These are phyloP conservation scores for Rhopalosiphum maidis DNA, from an alignment of 1,140 invertebrate species.

Conservation along the genomic window DNA sequence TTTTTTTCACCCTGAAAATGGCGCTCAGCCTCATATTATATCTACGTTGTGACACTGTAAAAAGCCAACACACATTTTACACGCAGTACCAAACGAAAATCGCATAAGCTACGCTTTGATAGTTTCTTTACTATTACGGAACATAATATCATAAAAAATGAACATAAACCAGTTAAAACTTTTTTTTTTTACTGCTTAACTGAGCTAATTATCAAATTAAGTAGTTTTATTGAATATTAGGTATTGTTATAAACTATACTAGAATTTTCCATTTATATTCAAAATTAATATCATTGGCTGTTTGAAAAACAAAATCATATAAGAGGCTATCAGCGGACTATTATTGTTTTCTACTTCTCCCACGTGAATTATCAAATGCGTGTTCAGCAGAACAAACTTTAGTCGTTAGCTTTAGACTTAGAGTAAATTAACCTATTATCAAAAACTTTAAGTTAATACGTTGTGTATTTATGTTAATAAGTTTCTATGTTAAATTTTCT, in stretches of 20 bases:
- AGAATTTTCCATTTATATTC: background rate
- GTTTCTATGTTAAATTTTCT: background rate
- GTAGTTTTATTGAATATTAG: background rate
- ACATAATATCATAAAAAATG: background rate
- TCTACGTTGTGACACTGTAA: background rate
- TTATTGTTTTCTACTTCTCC: background rate
- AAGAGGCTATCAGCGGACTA: background rate
- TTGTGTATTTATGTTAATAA: too few relatives aligned
- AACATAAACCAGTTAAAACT: background rate
- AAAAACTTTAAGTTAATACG: background rate
- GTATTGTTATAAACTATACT: background rate
- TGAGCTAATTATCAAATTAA: background rate
- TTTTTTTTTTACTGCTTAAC: background rate
- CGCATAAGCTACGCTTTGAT: background rate
- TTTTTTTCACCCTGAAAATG: background rate
- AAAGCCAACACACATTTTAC: background rate
- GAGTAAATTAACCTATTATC: background rate
- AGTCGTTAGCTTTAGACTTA: background rate
- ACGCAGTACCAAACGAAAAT: background rate
- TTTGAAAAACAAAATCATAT: background rate
- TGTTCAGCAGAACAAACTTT: background rate
- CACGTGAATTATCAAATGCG: background rate
- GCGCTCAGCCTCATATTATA: background rate
- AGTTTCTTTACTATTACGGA: background rate
- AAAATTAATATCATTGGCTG: background rate